Percentiles rank a stretch among this genome's conserved stretches.
Conservation (phyloP, 2,797 vertebrate genomes). For the Rhabdophis nuchalis region DNA sequence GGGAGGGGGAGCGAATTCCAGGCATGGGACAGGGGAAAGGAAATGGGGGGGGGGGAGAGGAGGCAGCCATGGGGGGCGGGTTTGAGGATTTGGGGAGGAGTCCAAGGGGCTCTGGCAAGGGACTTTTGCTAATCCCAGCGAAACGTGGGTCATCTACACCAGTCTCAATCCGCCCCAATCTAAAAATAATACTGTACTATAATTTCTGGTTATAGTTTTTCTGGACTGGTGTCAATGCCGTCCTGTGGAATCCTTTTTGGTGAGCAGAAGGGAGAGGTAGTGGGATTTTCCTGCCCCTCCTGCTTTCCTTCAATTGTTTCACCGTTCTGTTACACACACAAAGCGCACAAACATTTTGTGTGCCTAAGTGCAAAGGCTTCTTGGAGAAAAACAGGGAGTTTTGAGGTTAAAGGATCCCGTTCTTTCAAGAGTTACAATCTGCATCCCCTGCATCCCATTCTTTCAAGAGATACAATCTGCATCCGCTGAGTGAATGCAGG, state of each 20-base stretch:
- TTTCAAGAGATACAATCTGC: neutral
- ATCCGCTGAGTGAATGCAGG: neutral
- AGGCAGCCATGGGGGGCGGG: neutral
- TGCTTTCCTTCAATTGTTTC: neutral
- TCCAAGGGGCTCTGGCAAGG: neutral
- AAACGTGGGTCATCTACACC: neutral
- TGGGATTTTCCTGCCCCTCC: neutral
- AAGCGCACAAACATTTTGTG: neutral
- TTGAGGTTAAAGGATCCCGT: neutral
- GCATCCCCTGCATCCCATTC: neutral
- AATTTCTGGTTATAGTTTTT: neutral
- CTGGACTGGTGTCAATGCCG: neutral
- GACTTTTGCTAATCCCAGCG: neutral
- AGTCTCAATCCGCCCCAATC: neutral
- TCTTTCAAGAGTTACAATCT: neutral
- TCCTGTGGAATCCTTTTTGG: neutral
- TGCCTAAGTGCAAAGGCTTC: neutral
- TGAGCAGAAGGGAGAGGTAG: neutral
- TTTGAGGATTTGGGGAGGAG: slow-evolving; percentile 5
- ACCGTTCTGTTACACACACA: neutral
- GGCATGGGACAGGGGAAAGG: slow-evolving; percentile 3
- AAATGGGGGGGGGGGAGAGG: neutral
- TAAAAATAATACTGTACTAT: neutral
- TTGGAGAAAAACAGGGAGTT: neutral
- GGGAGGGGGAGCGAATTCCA: slow-evolving; percentile 14